A percentile compares a stretch with the other conserved stretches of the same genome.
These are phyloP conservation scores for Trichopoda pennipes DNA, from an alignment of 2,888 invertebrate genomes.

Conservation along the genomic window DNA sequence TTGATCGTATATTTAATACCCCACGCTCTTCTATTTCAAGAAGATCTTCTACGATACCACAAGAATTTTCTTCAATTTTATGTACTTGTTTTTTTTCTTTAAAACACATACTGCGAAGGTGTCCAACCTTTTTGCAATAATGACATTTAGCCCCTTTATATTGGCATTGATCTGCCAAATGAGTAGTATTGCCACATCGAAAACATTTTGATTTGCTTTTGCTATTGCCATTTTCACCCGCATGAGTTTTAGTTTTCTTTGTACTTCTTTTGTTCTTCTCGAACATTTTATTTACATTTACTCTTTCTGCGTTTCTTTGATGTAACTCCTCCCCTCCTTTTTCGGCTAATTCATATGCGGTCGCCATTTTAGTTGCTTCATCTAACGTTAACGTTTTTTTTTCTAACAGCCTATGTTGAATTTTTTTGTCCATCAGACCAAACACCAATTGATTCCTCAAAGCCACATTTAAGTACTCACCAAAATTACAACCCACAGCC, in stretches of 20 bases:
- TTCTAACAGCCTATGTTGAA: conserved; percentile 53
- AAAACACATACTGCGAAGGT: conserved; percentile 34
- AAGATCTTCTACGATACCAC: conserved; percentile 17
- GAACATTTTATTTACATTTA: conserved; percentile 36
- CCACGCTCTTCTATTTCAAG: conserved; percentile 20
- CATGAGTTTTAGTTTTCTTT: conserved; percentile 12
- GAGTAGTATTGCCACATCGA: conserved; percentile 40
- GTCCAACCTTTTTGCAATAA: conserved; percentile 33
- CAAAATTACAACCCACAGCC: conserved; percentile 49
- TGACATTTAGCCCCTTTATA: conserved; percentile 27
- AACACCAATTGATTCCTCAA: conserved; percentile 60
- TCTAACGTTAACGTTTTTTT: conserved; percentile 55
- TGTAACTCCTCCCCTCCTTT: conserved; percentile 62
- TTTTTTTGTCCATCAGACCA: conserved; percentile 55
- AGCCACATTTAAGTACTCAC: conserved; percentile 44
- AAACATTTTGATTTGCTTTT: conserved; percentile 20
- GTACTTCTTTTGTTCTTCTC: conserved; percentile 20
- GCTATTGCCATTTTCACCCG: conserved; percentile 11
- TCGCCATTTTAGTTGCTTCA: conserved; percentile 45
- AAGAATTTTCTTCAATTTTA: conserved; percentile 20
- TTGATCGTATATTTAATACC: conserved; percentile 6
- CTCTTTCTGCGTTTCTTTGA: conserved; percentile 7
- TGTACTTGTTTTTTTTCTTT: conserved; percentile 37
- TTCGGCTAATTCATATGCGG: conserved; percentile 57
- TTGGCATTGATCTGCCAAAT: conserved; percentile 51